phyloP scores from a whole-genome alignment of 2,888 invertebrate genomes.

The Meliscaeva auricollis region DNA sequence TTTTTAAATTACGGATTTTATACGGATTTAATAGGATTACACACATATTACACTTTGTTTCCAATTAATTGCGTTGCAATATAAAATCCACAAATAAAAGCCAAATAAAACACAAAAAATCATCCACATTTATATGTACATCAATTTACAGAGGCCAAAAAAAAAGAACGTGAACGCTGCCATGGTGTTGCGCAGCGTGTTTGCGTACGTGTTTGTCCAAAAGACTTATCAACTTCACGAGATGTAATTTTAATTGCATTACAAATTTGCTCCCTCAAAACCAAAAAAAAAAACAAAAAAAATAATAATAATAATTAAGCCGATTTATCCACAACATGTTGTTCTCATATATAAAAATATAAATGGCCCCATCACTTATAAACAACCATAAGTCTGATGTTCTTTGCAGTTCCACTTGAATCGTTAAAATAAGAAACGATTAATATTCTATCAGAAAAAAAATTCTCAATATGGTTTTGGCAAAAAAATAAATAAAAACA shows the following conservation, averaged over 20 bases:
- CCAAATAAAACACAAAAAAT: background rate
- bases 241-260: conserved; percentile 66
- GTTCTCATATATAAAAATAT: background rate
- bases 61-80: conserved; percentile 67
- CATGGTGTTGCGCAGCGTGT: background rate
- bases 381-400: conserved; percentile 21
- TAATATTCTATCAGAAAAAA: conserved; percentile 2
- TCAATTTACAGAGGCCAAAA: conserved; percentile 5
- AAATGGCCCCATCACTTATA: conserved; percentile 19
- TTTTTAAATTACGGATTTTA: conserved; percentile 26
- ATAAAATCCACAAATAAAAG: conserved; percentile 14
- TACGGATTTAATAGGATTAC: conserved; percentile 61
- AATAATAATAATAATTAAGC: conserved; percentile 17
- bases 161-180: background rate
- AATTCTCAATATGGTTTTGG: conserved; percentile 17
- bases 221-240: conserved; percentile 53
- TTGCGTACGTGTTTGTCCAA: conserved; percentile 19
- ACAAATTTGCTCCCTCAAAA: conserved; percentile 24
- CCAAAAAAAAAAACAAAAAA: conserved; percentile 11
- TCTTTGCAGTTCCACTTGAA: conserved; percentile 37
- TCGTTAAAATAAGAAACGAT: conserved; percentile 17
- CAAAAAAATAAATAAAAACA: background rate
- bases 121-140: background rate
- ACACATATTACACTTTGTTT: conserved; percentile 64
- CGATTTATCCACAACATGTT: conserved; percentile 27